Evolutionary conservation across 2,113 vertebrate species (phyloP), one percentile per base, ranked within the genome.

Genomic region (Ranitomeya variabilis): DNA sequence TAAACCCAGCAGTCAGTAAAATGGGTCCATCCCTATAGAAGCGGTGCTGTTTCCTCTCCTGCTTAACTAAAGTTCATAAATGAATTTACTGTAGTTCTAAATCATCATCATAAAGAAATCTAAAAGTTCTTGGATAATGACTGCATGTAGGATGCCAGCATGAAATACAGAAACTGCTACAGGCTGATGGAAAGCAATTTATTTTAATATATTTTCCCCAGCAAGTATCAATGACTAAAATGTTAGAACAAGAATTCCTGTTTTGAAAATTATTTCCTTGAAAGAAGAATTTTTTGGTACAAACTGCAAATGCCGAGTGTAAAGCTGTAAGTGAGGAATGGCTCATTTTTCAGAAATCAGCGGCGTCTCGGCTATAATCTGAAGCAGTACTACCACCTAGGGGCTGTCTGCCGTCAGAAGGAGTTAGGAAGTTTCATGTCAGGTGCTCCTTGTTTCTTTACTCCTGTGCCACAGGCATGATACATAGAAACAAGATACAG

Each of bases 321-420:
- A 59, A 52, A 66, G 59, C 54, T 87, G 79, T 51, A n/a, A 31
- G 76, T 19, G 15, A 31, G 59, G 74, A 74, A 9, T 6, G 45
- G 67, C n/a, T 59, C 8, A 6, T 71, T 60, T 80, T 18, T 5
- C 18, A 51, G n/a, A 77, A 54, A 51, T 18, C 12, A 64, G 5
- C 52, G n/a, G 14, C 23, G 21, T n/a, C 23, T 23, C 55, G 76
- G 6, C 11, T 19, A 18, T 87, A 77, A 64, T 66, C 21, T 89
- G 66, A 89, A 89, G 87, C 87, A 89, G 69, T 73, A 89, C 69
- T 78, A 51, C 87, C 87, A 83, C 87, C 87, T 84, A 84, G 71
- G 71, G 87, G 87, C n/a, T 55, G 73, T 52, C 45, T 8, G 16
- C 45, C 1, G 45, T 16, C 26, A 37, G 9, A 37, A 18, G 31